A percentile compares a stretch with the other conserved stretches of the same genome.
These are phyloP conservation scores for Hafferia zeledoni DNA, from an alignment of 2,797 vertebrate species.

Conservation along the genomic window DNA sequence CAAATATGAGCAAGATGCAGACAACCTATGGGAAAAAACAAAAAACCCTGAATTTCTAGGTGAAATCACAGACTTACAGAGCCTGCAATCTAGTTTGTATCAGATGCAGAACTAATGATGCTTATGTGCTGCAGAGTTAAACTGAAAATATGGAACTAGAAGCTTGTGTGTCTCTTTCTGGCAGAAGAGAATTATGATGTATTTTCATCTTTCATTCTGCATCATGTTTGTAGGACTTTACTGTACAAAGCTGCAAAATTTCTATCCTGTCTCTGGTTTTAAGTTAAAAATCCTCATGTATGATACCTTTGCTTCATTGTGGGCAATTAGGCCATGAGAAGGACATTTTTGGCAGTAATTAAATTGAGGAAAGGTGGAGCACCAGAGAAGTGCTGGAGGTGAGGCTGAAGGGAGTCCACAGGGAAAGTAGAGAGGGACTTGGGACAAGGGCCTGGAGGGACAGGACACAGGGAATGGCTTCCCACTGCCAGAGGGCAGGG, in stretches of 20 bases:
- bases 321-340: background rate
- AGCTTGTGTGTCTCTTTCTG: background rate
- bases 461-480: background rate
- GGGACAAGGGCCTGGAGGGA: accelerated
- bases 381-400: background rate
- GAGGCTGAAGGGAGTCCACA: background rate
- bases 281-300: background rate
- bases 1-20: constrained; percentile 17
- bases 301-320: background rate
- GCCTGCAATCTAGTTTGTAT: background rate
- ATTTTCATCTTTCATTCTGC: background rate
- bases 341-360: background rate
- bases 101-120: constrained; percentile 7
- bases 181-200: background rate
- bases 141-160: background rate
- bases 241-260: background rate
- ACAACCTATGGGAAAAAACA: background rate
- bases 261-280: background rate
- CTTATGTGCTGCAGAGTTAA: background rate
- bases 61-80: background rate
- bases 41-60: background rate
- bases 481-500: background rate
- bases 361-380: background rate
- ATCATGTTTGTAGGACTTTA: background rate
- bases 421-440: background rate